phyloP scores from a whole-genome alignment of 2,888 invertebrate species.

The Tetropium fuscum region DNA sequence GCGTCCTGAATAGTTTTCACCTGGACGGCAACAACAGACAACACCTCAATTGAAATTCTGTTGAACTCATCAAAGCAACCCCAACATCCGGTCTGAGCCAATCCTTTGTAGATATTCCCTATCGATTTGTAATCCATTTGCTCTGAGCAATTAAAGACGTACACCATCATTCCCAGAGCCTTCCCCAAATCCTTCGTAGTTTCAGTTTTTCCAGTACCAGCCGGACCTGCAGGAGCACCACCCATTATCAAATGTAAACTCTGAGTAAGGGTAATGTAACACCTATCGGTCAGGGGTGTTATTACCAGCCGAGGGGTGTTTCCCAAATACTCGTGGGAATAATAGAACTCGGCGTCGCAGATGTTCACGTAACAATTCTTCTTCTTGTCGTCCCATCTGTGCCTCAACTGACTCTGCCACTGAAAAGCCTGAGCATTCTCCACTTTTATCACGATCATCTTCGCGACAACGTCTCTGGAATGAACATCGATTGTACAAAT shows the following conservation, averaged over 20 bases:
- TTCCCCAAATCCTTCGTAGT: slow-evolving; percentile 96
- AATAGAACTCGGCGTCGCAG: slow-evolving; percentile 92
- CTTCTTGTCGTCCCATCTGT: slow-evolving; percentile 83
- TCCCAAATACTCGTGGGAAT: slow-evolving; percentile 94
- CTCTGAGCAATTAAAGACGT: slow-evolving; percentile 93
- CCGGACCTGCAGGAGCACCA: slow-evolving; percentile 96
- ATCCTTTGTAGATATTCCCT: slow-evolving; percentile 95
- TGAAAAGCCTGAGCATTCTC: slow-evolving; percentile 85
- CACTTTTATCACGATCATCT: slow-evolving; percentile 85
- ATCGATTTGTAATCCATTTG: slow-evolving; percentile 98
- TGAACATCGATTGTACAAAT: slow-evolving; percentile 97
- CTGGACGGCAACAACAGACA: slow-evolving; percentile 96
- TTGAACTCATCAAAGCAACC: slow-evolving; percentile 98
- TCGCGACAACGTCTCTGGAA: slow-evolving; percentile 92
- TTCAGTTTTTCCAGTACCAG: slow-evolving; percentile 96
- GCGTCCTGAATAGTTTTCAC: slow-evolving; percentile 89
- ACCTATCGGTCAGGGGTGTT: slow-evolving; percentile 94
- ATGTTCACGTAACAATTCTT: slow-evolving; percentile 93
- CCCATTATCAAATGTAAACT: slow-evolving; percentile 89
- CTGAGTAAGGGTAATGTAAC: slow-evolving; percentile 94
- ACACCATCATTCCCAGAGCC: slow-evolving; percentile 95
- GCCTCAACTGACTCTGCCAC: slow-evolving; percentile 91
- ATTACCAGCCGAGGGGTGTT: slow-evolving; percentile 95
- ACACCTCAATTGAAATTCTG: slow-evolving; percentile 92
- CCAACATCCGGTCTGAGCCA: slow-evolving; percentile 96